phyloP scores from a whole-genome alignment of 2,888 invertebrate genomes.

The Andricus curvator region DNA sequence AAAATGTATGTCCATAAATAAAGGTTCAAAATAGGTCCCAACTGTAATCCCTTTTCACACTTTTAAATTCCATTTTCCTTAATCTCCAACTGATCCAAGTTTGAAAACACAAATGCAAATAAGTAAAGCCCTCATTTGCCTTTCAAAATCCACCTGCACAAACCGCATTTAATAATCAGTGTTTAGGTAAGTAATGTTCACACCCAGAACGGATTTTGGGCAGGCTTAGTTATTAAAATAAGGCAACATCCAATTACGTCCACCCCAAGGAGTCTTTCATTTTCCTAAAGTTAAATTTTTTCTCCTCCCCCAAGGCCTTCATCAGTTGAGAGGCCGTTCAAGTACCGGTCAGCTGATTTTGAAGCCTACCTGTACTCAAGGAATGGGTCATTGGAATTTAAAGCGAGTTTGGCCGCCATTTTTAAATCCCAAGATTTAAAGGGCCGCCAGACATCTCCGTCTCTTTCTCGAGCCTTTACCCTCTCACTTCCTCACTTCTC shows the following conservation, averaged over 20 bases:
- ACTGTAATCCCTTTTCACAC: no score
- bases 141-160: background rate
- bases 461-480: constrained; percentile 12
- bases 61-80: no score
- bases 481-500: background rate
- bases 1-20: no score
- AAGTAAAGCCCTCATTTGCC: background rate
- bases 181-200: constrained; percentile 17
- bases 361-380: background rate
- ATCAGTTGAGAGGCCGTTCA: background rate
- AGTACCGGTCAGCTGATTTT: constrained; percentile 23
- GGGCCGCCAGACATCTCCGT: constrained; percentile 16
- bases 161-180: background rate
- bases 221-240: constrained; percentile 11
- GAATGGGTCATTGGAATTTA: constrained; percentile 15
- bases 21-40: no score
- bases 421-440: constrained; percentile 38
- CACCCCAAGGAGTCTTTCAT: constrained; percentile 11
- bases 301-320: background rate
- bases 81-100: no score
- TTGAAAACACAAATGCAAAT: no score
- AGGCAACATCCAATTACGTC: constrained; percentile 17
- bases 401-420: constrained; percentile 2
- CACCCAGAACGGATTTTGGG: background rate
- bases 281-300: background rate